These are phyloP conservation scores for Caenorhabditis parvicauda DNA, from an alignment of 2,888 invertebrate genomes.

Conservation along the genomic window DNA sequence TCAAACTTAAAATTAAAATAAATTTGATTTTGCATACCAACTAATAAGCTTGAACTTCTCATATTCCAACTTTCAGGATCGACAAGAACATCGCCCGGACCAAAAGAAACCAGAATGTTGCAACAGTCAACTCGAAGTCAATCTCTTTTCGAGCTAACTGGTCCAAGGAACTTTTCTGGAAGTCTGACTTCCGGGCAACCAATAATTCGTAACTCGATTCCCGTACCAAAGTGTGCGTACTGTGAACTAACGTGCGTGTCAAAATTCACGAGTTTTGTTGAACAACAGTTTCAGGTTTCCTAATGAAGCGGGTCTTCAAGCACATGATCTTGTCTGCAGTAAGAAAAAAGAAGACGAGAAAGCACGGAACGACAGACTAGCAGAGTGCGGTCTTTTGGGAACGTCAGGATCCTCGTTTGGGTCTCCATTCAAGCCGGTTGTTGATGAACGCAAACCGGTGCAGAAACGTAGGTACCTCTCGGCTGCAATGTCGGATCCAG, in stretches of 20 bases:
- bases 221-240: slow-evolving; percentile 30
- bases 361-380: too few relatives aligned
- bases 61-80: slow-evolving; percentile 30
- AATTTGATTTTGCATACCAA: too few relatives aligned
- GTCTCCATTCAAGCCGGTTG: too few relatives aligned
- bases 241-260: slow-evolving; percentile 18
- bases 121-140: slow-evolving; percentile 49
- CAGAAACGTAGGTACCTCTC: too few relatives aligned
- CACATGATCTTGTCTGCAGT: slow-evolving; percentile 48
- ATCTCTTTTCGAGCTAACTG: slow-evolving; percentile 46
- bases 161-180: slow-evolving; percentile 23
- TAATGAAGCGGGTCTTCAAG: slow-evolving; percentile 55
- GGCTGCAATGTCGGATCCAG: too few relatives aligned
- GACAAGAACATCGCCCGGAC: slow-evolving; percentile 49
- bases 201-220: slow-evolving; percentile 27
- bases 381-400: too few relatives aligned
- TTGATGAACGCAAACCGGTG: too few relatives aligned
- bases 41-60: too few relatives aligned
- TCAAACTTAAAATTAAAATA: too few relatives aligned
- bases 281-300: slow-evolving; percentile 45
- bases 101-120: slow-evolving; percentile 31
- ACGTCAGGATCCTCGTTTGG: too few relatives aligned
- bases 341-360: slow-evolving; percentile 37
- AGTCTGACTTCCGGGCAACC: slow-evolving; percentile 58
- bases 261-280: slow-evolving; percentile 14